Evolutionary conservation across 2,888 invertebrate genomes (phyloP), one percentile per base, ranked within the genome.

Genomic region (Punctoribates punctum): DNA sequence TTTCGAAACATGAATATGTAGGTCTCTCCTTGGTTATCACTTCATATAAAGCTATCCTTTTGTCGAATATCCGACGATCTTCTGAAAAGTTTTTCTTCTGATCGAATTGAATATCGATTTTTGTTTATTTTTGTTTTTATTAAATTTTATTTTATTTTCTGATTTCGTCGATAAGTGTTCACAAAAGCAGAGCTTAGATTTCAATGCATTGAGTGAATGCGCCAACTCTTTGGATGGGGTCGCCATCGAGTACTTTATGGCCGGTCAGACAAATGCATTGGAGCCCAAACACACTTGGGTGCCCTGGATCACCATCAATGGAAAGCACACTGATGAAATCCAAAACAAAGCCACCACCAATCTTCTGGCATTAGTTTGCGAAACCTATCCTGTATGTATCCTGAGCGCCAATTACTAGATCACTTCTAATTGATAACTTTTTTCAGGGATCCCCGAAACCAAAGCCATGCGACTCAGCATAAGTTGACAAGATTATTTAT

Each of bases 221-320:
- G 34, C 67, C n/a, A 67, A 67, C 67, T 67, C 67, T 38, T 5
- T 38, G 67, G 67, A 67, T 4, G 67, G 67, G 1, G 8, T 67
- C 2, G 67, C 38, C 20, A 67, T 67, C 38, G 67, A 67, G 20
- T 67, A 67, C 67, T 67, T 67, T n/a, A 70, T 70, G 70, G n/a
- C 42, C 11, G 46, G 46, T 17, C 42, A 70, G 46, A 70, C 70
- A 8, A 11, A 1, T 3, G 9, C n/a, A 34, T 11, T 70, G 13
- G 13, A 70, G 13, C 70, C 70, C 2, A 20, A 6, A 13, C 70
- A 70, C n/a, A 70, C 2, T 11, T 70, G n/a, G n/a, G 23, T 70
- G 23, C 70, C 70, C 1, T 70, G 70, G 70, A 34, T 70, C 2
- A 70, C 70, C 6, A 42, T 70, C 13, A 23, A 70, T 23, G 70